A percentile compares a stretch with the other conserved stretches of the same genome.
Evolutionary conservation across 2,888 invertebrate genomes (phyloP).

Genomic region (Drosophila borealis): DNA sequence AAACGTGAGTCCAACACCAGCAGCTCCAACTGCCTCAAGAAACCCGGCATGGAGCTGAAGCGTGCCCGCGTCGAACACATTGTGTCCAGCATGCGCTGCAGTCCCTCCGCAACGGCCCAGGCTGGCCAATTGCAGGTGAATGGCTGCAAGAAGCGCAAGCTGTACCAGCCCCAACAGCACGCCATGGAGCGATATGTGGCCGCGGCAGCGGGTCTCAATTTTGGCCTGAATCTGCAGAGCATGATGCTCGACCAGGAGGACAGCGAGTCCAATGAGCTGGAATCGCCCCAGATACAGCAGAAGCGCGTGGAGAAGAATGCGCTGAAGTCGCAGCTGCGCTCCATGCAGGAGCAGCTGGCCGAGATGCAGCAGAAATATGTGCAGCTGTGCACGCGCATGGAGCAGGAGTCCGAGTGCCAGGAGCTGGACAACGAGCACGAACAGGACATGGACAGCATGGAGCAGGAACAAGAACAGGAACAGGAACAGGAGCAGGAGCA

Average conservation of each 20-base stretch:
- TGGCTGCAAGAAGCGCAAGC: constrained; percentile 97
- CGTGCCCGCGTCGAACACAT: constrained; percentile 98
- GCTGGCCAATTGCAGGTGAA: constrained; percentile 88
- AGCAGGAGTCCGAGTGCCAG: constrained; percentile 91
- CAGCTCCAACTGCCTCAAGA: constrained; percentile 84
- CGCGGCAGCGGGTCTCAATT: constrained; percentile 86
- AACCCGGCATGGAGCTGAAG: constrained; percentile 92
- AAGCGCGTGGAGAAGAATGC: constrained; percentile 95
- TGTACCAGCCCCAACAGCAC: constrained; percentile 98
- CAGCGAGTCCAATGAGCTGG: constrained; percentile 91
- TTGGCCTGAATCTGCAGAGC: constrained; percentile 87
- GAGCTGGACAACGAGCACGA: constrained; percentile 89
- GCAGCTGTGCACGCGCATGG: constrained; percentile 94
- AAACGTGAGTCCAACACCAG: constrained; percentile 86
- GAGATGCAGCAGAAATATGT: constrained; percentile 96
- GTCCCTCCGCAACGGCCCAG: constrained; percentile 90
- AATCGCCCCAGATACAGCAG: constrained; percentile 91
- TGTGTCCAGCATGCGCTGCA: constrained; percentile 96
- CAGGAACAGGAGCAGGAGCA: constrained; percentile 87
- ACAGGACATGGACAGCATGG: constrained; percentile 87
- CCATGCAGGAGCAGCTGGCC: constrained; percentile 95
- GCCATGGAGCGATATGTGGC: constrained; percentile 88
- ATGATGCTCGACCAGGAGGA: constrained; percentile 88
- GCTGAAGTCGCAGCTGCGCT: constrained; percentile 93
- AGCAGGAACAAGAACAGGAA: constrained; percentile 85